Evolutionary conservation across 2,113 vertebrate species (phyloP), one percentile per base, ranked within the genome.

Genomic region (Microcebus jonahi): DNA sequence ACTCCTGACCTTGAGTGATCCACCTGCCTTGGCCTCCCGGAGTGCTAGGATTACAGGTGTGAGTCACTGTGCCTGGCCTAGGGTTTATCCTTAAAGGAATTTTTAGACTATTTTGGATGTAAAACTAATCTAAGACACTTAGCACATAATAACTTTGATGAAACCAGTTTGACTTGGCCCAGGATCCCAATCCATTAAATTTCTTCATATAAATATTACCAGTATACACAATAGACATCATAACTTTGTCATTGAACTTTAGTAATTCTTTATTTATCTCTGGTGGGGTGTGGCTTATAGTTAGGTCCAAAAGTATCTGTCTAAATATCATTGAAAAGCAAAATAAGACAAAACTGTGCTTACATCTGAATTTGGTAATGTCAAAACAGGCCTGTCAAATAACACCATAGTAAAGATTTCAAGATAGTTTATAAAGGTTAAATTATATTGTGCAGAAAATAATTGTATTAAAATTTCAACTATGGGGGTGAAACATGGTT

Each of bases 241-340:
- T 84, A 61, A 92, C 21, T 14, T 20, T 68, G 13, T 82, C 14
- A 34, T 95, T 86, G 21, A 76, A 1, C 4, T 94, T 96, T 83
- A 25, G 84, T 88, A 55, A 70, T 88, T 80, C 15, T 93, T 85
- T 15, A 65, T 42, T 14, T 42, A 84, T 34, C 14, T 9, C 25
- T 94, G 14, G 23, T 70, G 13, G 36, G 15, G 29, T 68, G 39
- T 75, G 20, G 21, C n/a, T 94, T 34, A 88, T 65, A 80, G 29
- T n/a, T 70, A 53, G 76, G 8, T 79, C 15, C 34, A 79, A 93
- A 55, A 68, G 48, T 71, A 27, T 36, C 6, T 90, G 5, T 70
- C 88, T 88, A 83, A 96, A 67, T 79, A 92, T 77, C 53, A 79
- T 31, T 73, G n/a, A 89, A 91, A 82, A 81, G 83, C 9, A 82